A percentile compares a stretch with the other conserved stretches of the same genome.
Conservation (phyloP, 2,888 invertebrate species). For the Acrobasis consociella region DNA sequence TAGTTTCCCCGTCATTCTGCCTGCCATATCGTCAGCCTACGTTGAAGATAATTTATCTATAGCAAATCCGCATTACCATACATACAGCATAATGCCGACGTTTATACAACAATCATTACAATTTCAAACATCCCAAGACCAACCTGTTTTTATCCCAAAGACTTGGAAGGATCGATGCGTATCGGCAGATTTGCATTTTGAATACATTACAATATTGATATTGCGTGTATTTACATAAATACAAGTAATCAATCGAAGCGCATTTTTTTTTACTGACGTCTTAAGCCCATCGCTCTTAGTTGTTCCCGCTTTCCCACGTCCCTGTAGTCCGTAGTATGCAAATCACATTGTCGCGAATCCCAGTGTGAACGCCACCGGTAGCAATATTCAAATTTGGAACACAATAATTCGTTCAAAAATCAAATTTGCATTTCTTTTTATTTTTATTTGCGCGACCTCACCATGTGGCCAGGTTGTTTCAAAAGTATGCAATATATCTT, state of each 20-base stretch:
- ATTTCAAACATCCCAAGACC: slow-evolving; percentile 9
- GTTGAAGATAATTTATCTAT: slow-evolving; percentile 22
- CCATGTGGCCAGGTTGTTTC: neutral
- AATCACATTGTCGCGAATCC: slow-evolving; percentile 46
- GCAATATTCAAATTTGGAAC: slow-evolving; percentile 57
- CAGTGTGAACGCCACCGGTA: slow-evolving; percentile 51
- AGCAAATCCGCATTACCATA: slow-evolving; percentile 7
- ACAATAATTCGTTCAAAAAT: slow-evolving; percentile 38
- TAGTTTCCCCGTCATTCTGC: neutral
- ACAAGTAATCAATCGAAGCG: slow-evolving; percentile 56
- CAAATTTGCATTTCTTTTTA: slow-evolving; percentile 13
- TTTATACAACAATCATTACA: slow-evolving; percentile 9
- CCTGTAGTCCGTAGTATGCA: slow-evolving; percentile 49
- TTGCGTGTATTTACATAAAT: slow-evolving; percentile 51
- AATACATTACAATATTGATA: slow-evolving; percentile 47
- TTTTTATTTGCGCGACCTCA: neutral
- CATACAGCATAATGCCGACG: neutral
- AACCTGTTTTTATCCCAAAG: slow-evolving; percentile 35
- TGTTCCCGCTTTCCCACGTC: slow-evolving; percentile 57
- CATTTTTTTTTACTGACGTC: slow-evolving; percentile 31
- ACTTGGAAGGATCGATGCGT: slow-evolving; percentile 55
- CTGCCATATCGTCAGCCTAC: slow-evolving; percentile 1
- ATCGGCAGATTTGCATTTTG: slow-evolving; percentile 43
- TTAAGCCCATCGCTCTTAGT: slow-evolving; percentile 21
- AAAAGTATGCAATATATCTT: no score